Conservation (phyloP, 2,113 vertebrate genomes). For the Morone chrysops region DNA sequence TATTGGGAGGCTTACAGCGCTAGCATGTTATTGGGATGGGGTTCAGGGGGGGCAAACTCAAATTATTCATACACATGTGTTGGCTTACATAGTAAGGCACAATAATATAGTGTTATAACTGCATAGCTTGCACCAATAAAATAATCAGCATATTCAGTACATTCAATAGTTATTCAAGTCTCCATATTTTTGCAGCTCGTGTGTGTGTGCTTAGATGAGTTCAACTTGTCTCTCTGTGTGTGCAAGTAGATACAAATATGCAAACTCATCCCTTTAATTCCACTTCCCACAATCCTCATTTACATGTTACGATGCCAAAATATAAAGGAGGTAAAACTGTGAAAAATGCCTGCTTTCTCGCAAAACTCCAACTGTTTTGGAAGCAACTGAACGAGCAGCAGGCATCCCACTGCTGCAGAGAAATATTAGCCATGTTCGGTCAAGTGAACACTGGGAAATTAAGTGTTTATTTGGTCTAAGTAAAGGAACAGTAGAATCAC, state of each 20-base stretch:
- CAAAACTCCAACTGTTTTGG: slow-evolving; percentile 3
- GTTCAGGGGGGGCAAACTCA: background rate
- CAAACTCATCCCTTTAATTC: slow-evolving; percentile 40
- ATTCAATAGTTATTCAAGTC: slow-evolving; percentile 23
- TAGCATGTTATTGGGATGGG: slow-evolving; percentile 5
- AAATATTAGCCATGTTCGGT: slow-evolving; percentile 38
- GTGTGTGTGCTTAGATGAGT: slow-evolving; percentile 2
- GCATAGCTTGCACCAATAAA: slow-evolving; percentile 10
- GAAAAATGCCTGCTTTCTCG: background rate
- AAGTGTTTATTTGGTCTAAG: slow-evolving; percentile 55
- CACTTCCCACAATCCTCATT: slow-evolving; percentile 40
- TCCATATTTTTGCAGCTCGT: background rate
- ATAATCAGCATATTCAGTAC: slow-evolving; percentile 9
- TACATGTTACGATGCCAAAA: slow-evolving; percentile 17
- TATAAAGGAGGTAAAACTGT: slow-evolving; percentile 10
- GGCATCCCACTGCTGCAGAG: background rate
- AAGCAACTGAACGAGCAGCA: slow-evolving; percentile 7
- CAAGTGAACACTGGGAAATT: slow-evolving; percentile 38
- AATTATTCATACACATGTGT: slow-evolving; percentile 54
- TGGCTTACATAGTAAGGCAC: slow-evolving; percentile 16
- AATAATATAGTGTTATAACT: slow-evolving; percentile 24
- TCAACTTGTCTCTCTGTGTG: background rate
- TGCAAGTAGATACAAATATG: background rate
- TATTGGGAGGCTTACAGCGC: slow-evolving; percentile 31
- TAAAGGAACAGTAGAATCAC: slow-evolving; percentile 50